Conservation (phyloP, 2,113 vertebrate genomes). For the Eolophus roseicapilla region DNA sequence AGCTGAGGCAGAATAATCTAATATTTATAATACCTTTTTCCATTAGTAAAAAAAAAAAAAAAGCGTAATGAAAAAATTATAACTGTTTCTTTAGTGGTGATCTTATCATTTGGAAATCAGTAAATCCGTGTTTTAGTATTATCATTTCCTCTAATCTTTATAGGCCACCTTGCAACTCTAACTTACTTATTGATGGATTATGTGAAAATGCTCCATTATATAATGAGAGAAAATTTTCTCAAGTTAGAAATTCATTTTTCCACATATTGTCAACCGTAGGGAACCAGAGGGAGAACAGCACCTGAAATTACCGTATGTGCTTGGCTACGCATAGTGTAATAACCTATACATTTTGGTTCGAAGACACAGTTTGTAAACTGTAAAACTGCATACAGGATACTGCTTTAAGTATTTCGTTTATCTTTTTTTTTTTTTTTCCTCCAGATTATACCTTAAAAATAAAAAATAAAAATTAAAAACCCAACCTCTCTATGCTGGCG, state of each 20-base stretch:
- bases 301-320: constrained; percentile 56
- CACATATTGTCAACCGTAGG: background rate
- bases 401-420: constrained; percentile 13
- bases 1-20: constrained; percentile 55
- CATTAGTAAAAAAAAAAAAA: constrained; percentile 26
- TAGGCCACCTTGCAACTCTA: constrained; percentile 47
- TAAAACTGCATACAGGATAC: constrained; percentile 67
- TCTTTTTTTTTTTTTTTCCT: background rate
- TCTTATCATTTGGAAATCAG: background rate
- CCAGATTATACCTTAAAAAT: constrained; percentile 5
- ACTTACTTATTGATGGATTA: constrained; percentile 27
- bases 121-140: constrained; percentile 43
- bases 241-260: constrained; percentile 55
- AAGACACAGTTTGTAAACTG: constrained; percentile 68
- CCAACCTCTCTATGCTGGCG: constrained; percentile 37
- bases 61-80: constrained; percentile 8
- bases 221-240: constrained; percentile 26
- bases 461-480: background rate
- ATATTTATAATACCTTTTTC: constrained; percentile 34
- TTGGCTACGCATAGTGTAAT: constrained; percentile 35
- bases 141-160: constrained; percentile 50
- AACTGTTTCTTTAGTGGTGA: constrained; percentile 24
- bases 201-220: constrained; percentile 64
- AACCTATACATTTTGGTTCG: constrained; percentile 72
- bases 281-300: constrained; percentile 56